These are phyloP conservation scores for Catharus minimus DNA, from an alignment of 2,113 vertebrate species.

Conservation along the genomic window DNA sequence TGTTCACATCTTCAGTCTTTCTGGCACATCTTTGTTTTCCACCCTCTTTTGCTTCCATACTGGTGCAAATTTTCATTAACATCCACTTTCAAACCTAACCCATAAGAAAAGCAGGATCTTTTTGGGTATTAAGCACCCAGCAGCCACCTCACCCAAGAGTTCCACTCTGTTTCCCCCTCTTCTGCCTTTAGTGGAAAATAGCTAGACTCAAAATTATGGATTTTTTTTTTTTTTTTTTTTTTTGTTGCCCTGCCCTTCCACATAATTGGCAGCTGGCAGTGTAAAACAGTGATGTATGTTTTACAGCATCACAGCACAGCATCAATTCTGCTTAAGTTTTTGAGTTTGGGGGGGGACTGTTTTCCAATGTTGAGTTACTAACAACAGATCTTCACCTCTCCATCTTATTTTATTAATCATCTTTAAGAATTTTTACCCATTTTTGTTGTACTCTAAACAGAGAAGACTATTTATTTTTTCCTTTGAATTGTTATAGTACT, in stretches of 20 bases:
- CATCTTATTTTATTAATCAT: not conserved
- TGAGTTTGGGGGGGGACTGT: rapidly evolving
- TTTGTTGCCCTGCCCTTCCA: not conserved
- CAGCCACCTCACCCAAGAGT: not conserved
- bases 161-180: not conserved
- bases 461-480: not conserved
- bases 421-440: not conserved
- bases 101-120: not conserved
- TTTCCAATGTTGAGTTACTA: not conserved
- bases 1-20: not conserved
- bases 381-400: not conserved
- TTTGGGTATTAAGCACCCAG: not conserved
- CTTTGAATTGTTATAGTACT: not conserved
- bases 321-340: not conserved
- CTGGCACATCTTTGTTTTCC: not conserved
- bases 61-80: not conserved
- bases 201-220: not conserved
- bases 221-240: not conserved
- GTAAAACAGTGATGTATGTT: not conserved
- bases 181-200: not conserved
- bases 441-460: not conserved
- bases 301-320: not conserved
- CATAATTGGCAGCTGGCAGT: not conserved
- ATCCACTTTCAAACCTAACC: not conserved
- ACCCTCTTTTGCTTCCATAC: not conserved